phyloP scores from a whole-genome alignment of 2,888 invertebrate genomes.

The Orthonychiurus folsomi region DNA sequence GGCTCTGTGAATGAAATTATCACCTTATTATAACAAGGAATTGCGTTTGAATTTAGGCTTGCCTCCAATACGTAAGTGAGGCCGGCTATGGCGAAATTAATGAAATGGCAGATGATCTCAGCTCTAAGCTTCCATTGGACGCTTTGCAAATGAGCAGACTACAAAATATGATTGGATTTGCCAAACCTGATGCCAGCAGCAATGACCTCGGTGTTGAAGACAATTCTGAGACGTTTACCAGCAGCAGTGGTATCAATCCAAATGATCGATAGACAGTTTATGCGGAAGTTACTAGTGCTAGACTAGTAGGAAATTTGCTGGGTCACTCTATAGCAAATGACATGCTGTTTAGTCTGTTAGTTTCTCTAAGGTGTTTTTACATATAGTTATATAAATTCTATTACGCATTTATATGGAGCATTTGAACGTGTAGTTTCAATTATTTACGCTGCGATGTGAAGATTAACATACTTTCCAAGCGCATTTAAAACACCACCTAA shows the following conservation, averaged over 20 bases:
- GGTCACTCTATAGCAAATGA: no score
- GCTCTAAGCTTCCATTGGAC: slow-evolving; percentile 43
- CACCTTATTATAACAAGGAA: neutral
- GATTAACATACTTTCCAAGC: no score
- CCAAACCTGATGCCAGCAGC: slow-evolving; percentile 5
- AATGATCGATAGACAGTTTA: no score
- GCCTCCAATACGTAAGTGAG: slow-evolving; percentile 53
- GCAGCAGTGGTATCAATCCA: neutral
- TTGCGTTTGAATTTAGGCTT: slow-evolving; percentile 45
- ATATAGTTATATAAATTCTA: no score
- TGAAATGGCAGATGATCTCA: slow-evolving; percentile 44
- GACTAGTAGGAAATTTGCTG: no score
- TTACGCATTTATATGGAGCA: no score
- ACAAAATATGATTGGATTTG: slow-evolving; percentile 47
- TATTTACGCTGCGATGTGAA: no score
- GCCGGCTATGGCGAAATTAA: slow-evolving; percentile 49
- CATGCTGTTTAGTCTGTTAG: no score
- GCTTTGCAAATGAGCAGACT: slow-evolving; percentile 48
- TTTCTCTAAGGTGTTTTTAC: no score
- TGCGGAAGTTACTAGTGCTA: no score
- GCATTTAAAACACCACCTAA: no score
- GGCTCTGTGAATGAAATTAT: neutral
- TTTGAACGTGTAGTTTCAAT: no score
- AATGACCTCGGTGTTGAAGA: neutral
- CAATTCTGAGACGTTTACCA: neutral